phyloP scores from a whole-genome alignment of 2,888 invertebrate genomes.

The Axea sp. region DNA sequence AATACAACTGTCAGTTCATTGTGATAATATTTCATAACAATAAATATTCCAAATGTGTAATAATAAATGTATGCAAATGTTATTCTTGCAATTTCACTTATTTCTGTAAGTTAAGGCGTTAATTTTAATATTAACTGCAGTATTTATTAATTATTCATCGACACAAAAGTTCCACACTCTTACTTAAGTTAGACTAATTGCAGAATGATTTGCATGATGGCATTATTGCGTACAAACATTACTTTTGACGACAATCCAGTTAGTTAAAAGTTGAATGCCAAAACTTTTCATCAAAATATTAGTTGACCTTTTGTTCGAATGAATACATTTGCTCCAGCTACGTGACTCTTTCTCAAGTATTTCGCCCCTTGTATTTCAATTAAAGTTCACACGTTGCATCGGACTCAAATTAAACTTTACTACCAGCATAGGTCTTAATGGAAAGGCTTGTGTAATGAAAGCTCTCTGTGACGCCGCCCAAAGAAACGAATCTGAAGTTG shows the following conservation, averaged over 20 bases:
- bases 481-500: constrained; percentile 74
- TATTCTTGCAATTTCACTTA: constrained; percentile 20
- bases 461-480: constrained; percentile 87
- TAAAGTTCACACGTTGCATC: constrained; percentile 62
- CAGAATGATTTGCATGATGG: constrained; percentile 26
- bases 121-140: constrained; percentile 25
- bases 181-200: constrained; percentile 44
- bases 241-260: constrained; percentile 41
- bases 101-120: constrained; percentile 11
- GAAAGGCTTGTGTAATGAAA: constrained; percentile 85
- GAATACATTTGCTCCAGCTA: constrained; percentile 47
- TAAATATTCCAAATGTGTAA: too few relatives aligned
- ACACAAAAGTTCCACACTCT: constrained; percentile 17
- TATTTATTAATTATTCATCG: constrained; percentile 44
- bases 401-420: constrained; percentile 61
- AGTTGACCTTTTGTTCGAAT: constrained; percentile 46
- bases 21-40: too few relatives aligned
- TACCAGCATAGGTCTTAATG: constrained; percentile 86
- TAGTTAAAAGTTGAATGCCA: constrained; percentile 54
- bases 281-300: constrained; percentile 50
- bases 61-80: too few relatives aligned
- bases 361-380: constrained; percentile 59
- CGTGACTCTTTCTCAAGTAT: constrained; percentile 53
- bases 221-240: constrained; percentile 19
- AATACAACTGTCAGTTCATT: too few relatives aligned